A percentile compares a stretch with the other conserved stretches of the same genome.
These are phyloP conservation scores for Caranx melampygus DNA, from an alignment of 2,113 vertebrate genomes.

Conservation along the genomic window DNA sequence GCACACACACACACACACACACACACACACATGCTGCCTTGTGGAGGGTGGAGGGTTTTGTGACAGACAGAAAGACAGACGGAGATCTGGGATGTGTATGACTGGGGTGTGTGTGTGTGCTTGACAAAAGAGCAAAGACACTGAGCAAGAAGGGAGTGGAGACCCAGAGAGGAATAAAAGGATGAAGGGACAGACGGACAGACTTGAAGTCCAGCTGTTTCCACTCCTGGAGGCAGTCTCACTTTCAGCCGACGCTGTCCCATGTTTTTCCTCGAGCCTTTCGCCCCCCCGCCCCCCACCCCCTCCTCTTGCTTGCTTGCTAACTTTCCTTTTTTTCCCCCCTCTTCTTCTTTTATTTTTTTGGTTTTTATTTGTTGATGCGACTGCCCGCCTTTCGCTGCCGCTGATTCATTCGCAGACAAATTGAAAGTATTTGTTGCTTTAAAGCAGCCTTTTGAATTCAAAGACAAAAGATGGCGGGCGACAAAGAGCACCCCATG, in stretches of 20 bases:
- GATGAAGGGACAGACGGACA: constrained; percentile 38
- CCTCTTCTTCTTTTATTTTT: background rate
- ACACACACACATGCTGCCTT: background rate
- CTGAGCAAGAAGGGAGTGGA: constrained; percentile 19
- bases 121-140: constrained; percentile 56
- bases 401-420: constrained; percentile 29
- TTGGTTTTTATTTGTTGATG: background rate
- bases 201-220: constrained; percentile 57
- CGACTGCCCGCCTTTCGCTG: background rate
- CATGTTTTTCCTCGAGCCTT: background rate
- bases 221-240: constrained; percentile 24
- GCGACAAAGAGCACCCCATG: constrained; percentile 62
- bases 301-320: background rate
- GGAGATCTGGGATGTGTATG: constrained; percentile 21
- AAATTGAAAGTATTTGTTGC: constrained; percentile 76
- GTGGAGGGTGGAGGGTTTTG: constrained; percentile 28
- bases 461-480: constrained; percentile 73
- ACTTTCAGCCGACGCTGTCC: background rate
- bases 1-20: background rate
- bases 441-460: constrained; percentile 79
- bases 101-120: constrained; percentile 4
- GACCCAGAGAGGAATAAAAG: constrained; percentile 36
- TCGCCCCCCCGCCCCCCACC: background rate
- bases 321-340: constrained; percentile 15
- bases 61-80: constrained; percentile 17